A percentile compares a stretch with the other conserved stretches of the same genome.
Conservation (phyloP, 2,888 invertebrate genomes). For the Cetonia aurata region DNA sequence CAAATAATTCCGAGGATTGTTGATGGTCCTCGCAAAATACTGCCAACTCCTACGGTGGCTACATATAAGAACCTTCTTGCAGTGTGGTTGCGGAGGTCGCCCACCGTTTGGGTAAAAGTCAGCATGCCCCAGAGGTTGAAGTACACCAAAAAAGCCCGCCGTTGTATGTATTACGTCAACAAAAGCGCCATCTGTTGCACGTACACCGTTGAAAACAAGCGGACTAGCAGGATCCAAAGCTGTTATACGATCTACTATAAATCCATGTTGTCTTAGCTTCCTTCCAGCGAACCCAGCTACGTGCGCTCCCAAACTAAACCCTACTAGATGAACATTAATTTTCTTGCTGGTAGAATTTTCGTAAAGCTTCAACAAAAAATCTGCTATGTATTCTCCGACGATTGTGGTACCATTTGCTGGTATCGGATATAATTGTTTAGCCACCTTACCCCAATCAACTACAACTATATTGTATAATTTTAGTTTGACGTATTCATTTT, state of each 20-base stretch:
- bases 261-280: slow-evolving; percentile 63
- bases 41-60: slow-evolving; percentile 50
- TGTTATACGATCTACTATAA: slow-evolving; percentile 70
- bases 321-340: slow-evolving; percentile 70
- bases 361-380: slow-evolving; percentile 65
- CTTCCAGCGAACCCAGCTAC: slow-evolving; percentile 66
- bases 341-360: slow-evolving; percentile 59
- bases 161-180: slow-evolving; percentile 59
- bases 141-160: slow-evolving; percentile 57
- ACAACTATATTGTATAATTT: slow-evolving; percentile 69
- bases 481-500: slow-evolving; percentile 64
- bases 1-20: slow-evolving; percentile 36
- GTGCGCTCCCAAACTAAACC: slow-evolving; percentile 74
- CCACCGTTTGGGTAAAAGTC: slow-evolving; percentile 62
- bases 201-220: slow-evolving; percentile 45
- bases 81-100: slow-evolving; percentile 57
- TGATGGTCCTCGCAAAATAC: slow-evolving; percentile 49
- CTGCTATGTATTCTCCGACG: slow-evolving; percentile 67
- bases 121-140: slow-evolving; percentile 55
- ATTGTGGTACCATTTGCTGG: slow-evolving; percentile 64
- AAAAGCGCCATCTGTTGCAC: slow-evolving; percentile 54
- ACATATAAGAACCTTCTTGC: slow-evolving; percentile 52
- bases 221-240: slow-evolving; percentile 42
- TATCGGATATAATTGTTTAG: slow-evolving; percentile 59
- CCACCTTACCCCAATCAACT: slow-evolving; percentile 66